Base-by-base conservation (phyloP, 2,113 vertebrate species). In the Saccopteryx bilineata region DNA sequence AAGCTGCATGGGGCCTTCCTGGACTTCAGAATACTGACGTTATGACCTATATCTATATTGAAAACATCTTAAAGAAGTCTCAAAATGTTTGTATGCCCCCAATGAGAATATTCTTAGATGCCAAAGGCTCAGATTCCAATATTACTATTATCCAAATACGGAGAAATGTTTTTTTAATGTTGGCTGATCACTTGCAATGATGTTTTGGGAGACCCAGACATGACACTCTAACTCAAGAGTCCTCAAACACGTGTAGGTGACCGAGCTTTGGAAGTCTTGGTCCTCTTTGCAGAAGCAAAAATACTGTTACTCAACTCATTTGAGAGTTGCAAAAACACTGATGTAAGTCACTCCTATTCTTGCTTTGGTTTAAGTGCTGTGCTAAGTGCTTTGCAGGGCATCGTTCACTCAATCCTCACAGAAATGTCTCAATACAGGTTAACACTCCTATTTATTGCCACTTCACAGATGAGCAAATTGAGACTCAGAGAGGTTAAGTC, bases 271-370 rank as follows among this genome's bases (percentile, higher is more conserved):
- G n/a, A 80, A 86, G 71, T 48, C 79, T 63, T 56, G 82, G n/a
- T 69, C 33, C 54, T 82, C 76, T 58, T 56, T 78, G 65, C 15
- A 76, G 78, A 96, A 71, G n/a, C 85, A 96, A 91, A 96, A 90
- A 39, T 60, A 60, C 69, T 50, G 46, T 24, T 74, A 84, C 66
- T 94, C 69, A 92, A 88, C 60, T 92, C 39, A 63, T 3, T 19
- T 13, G 58, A 85, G 71, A 93, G 39, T 26, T 76, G 24, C 28
- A 61, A 89, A 96, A 93, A 65, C 19, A 85, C 75, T 24, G 86
- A 79, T 8, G 5, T 72, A 68, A 69, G 54, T 86, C 65, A 86
- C 31, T 2, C 4, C 26, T 24, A 10, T 19, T 82, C 82, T 84
- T 75, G 26, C 4, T 54, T 23, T 2, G 7, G 11, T 66, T 82